Base-by-base conservation (phyloP, 2,888 invertebrate genomes). In the Apocheima hispidaria region DNA sequence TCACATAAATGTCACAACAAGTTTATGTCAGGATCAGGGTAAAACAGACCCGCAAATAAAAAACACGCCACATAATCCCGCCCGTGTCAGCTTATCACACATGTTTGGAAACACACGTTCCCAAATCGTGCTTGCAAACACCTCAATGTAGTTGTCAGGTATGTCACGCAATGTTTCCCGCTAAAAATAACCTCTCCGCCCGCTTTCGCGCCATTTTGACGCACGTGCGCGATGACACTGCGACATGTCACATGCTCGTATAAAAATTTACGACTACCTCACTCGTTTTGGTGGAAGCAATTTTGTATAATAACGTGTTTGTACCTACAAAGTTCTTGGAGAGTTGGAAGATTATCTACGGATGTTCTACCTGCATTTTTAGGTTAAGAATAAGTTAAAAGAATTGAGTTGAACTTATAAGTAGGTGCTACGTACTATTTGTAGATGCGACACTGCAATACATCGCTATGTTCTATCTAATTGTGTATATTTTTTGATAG, bases 181-280 rank as follows among this genome's bases (percentile, higher is more conserved):
- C 77, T 74, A 75, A 81, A 81, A 82, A 80, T 80, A 79, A 79
- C 79, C 73, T 67, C 67, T 60, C 66, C 62, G 66, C 68, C 72
- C 75, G 72, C 75, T 72, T 74, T 68, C 75, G 74, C 79, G 73
- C 74, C 62, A 70, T 70, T 68, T 68, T 78, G 75, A 73, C 74
- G 75, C 70, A 70, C 71, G 67, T 73, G 71, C 74, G 71, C 78
- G 79, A 82, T 80, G 79, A 74, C 81, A 74, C 73, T 61, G 74
- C 83, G 83, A 79, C 83, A 82, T 81, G 82, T 78, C 73, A 71
- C 78, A 71, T 70, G 81, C 78, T 79, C 78, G 78, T 83, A 86
- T 87, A 87, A 87, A 87, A 87, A 86, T 82, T 87, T 87, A 87
- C 82, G 86, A 85, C 66, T 74, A 78, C 78, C 73, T 74, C 77